Conservation (phyloP, 2,888 invertebrate genomes). For the Chrysopilus asiliformis region DNA sequence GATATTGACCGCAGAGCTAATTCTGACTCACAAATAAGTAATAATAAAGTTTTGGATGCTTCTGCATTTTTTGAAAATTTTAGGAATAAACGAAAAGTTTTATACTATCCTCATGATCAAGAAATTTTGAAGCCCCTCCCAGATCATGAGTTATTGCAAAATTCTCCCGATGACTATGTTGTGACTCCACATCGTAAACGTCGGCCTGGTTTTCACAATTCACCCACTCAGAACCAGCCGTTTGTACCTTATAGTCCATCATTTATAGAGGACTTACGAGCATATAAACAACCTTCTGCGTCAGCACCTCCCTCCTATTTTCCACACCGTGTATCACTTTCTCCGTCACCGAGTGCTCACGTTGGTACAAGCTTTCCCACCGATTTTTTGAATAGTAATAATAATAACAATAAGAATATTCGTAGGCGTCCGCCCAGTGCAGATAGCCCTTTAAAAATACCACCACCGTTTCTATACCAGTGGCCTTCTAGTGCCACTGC, state of each 20-base stretch:
- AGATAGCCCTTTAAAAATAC: slow-evolving; percentile 40
- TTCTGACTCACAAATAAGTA: slow-evolving; percentile 38
- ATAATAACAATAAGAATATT: slow-evolving; percentile 19
- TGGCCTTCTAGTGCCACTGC: slow-evolving; percentile 29
- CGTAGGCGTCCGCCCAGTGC: slow-evolving; percentile 51
- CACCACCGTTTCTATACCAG: slow-evolving; percentile 38
- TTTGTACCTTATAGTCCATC: slow-evolving; percentile 72
- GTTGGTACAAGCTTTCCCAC: slow-evolving; percentile 22
- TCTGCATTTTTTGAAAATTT: slow-evolving; percentile 36
- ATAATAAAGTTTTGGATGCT: slow-evolving; percentile 21
- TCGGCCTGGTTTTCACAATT: slow-evolving; percentile 75
- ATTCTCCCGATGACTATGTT: slow-evolving; percentile 70
- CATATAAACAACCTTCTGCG: slow-evolving; percentile 49
- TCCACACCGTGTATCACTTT: slow-evolving; percentile 27
- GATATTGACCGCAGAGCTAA: slow-evolving; percentile 42
- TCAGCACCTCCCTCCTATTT: slow-evolving; percentile 55
- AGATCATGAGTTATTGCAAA: slow-evolving; percentile 55
- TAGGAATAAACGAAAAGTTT: slow-evolving; percentile 43
- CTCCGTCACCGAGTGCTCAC: slow-evolving; percentile 23
- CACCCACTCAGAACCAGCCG: slow-evolving; percentile 75
- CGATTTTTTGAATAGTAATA: slow-evolving; percentile 24
- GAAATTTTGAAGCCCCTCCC: slow-evolving; percentile 44
- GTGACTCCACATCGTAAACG: slow-evolving; percentile 78
- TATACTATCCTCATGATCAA: slow-evolving; percentile 55
- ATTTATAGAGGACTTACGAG: slow-evolving; percentile 58